Conservation (phyloP, 64 coral and sea anemone genomes). For the Actinia tenebrosa region DNA sequence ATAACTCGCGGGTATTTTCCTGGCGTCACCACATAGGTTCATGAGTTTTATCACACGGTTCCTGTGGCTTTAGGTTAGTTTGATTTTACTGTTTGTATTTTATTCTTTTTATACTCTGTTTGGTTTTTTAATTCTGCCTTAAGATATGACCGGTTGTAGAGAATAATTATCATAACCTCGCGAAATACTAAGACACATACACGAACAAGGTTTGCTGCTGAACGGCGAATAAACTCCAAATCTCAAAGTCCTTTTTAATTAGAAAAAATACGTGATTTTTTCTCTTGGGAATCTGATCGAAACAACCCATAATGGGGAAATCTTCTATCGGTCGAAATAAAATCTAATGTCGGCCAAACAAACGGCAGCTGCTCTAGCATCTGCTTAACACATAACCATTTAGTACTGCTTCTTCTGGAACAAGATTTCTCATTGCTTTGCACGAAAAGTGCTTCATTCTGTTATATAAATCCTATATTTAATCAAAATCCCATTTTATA, state of each 20-base stretch:
- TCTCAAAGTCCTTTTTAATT: not conserved
- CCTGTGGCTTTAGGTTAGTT: slow-evolving; percentile 13
- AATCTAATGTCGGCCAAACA: slow-evolving; percentile 17
- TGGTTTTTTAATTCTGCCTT: slow-evolving; percentile 16
- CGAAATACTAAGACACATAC: slow-evolving; percentile 2
- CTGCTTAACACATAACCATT: not conserved
- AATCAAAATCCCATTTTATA: not conserved
- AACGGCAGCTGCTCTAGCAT: not conserved
- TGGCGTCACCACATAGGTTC: slow-evolving; percentile 27
- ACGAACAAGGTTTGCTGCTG: not conserved
- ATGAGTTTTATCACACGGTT: slow-evolving; percentile 8
- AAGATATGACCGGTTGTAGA: slow-evolving; percentile 35
- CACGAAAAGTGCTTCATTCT: not conserved
- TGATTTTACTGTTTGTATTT: slow-evolving; percentile 15
- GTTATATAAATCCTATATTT: not conserved
- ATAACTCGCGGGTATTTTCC: slow-evolving; percentile 17
- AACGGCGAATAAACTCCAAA: not conserved
- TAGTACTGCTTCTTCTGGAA: slow-evolving; percentile 24
- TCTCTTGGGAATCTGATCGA: not conserved
- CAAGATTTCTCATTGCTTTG: not conserved
- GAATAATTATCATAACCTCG: slow-evolving; percentile 63
- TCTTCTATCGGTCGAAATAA: slow-evolving; percentile 5
- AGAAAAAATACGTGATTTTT: not conserved
- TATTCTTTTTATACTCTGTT: slow-evolving; percentile 17
- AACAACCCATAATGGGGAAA: not conserved